These are phyloP conservation scores for Microtus pennsylvanicus DNA, from an alignment of 2,113 vertebrate species.

Conservation along the genomic window DNA sequence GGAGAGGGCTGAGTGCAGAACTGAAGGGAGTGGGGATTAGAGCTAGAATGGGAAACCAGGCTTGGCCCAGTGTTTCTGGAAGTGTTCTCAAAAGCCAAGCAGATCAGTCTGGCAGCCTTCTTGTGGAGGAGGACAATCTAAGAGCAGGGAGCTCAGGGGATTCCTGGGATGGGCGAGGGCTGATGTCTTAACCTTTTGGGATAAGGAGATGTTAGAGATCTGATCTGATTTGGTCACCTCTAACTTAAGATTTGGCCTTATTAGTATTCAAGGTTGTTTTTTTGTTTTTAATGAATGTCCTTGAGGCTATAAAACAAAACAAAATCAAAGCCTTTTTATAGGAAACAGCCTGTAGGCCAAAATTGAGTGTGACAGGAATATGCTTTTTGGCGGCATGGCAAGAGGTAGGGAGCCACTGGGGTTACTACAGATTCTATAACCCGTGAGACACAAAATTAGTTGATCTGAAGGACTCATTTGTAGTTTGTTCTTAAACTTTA, in stretches of 20 bases:
- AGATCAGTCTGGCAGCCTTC: neutral
- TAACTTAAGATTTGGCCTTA: neutral
- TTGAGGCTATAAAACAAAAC: conserved; percentile 8
- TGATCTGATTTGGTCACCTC: neutral
- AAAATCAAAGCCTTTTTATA: neutral
- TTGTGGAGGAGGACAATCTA: neutral
- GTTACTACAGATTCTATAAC: neutral
- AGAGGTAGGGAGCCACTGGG: neutral
- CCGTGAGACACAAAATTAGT: neutral
- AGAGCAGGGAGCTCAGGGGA: neutral
- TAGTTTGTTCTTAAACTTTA: neutral
- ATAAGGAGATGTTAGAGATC: neutral
- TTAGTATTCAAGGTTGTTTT: conserved; percentile 27
- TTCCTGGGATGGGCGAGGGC: neutral
- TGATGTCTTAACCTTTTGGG: neutral
- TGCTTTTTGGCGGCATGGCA: neutral
- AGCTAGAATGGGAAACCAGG: neutral
- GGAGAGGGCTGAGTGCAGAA: neutral
- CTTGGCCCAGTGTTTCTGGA: neutral
- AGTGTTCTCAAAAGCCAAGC: neutral
- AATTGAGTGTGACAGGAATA: neutral
- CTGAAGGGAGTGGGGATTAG: neutral
- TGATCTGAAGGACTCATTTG: neutral
- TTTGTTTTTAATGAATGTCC: neutral
- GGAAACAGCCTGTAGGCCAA: neutral